Evolutionary conservation across 2,888 invertebrate species (phyloP).

Genomic region (Coenonympha arcania): DNA sequence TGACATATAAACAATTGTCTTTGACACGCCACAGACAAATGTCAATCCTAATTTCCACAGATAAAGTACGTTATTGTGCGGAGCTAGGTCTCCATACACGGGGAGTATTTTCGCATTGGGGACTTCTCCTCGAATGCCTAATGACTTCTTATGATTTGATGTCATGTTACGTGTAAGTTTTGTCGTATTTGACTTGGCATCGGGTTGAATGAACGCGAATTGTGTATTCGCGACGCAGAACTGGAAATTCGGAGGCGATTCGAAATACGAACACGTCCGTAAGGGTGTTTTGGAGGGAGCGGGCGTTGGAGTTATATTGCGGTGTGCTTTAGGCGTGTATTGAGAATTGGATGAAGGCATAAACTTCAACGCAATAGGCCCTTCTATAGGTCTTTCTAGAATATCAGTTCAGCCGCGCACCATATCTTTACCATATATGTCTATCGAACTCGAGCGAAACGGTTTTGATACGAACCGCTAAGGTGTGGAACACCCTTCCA

Average conservation of each 20-base stretch:
- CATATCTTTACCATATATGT: too few species aligned
- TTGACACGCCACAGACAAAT: slow-evolving; percentile 27
- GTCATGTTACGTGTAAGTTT: slow-evolving; percentile 64
- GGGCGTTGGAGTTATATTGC: slow-evolving; percentile 13
- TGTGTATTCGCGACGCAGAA: slow-evolving; percentile 36
- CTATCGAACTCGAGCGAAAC: too few species aligned
- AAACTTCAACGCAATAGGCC: not conserved
- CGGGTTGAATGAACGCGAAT: slow-evolving; percentile 40
- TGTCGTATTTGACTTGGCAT: slow-evolving; percentile 49
- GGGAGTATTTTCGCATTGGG: slow-evolving; percentile 60
- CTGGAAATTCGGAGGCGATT: slow-evolving; percentile 32
- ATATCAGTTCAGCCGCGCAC: too few species aligned
- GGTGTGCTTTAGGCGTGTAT: not conserved
- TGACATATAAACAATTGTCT: slow-evolving; percentile 65
- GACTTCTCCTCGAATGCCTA: slow-evolving; percentile 59
- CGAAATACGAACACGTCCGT: slow-evolving; percentile 32
- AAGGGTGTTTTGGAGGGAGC: slow-evolving; percentile 16
- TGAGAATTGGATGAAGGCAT: not conserved
- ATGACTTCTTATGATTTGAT: slow-evolving; percentile 73
- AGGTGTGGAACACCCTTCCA: too few species aligned
- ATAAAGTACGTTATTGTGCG: slow-evolving; percentile 33
- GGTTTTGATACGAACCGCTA: too few species aligned
- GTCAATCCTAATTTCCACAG: slow-evolving; percentile 22
- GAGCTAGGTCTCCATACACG: slow-evolving; percentile 46
- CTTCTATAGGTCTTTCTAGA: too few species aligned